These are phyloP conservation scores for Pygocentrus nattereri DNA, from an alignment of 2,797 vertebrate species.

Conservation along the genomic window DNA sequence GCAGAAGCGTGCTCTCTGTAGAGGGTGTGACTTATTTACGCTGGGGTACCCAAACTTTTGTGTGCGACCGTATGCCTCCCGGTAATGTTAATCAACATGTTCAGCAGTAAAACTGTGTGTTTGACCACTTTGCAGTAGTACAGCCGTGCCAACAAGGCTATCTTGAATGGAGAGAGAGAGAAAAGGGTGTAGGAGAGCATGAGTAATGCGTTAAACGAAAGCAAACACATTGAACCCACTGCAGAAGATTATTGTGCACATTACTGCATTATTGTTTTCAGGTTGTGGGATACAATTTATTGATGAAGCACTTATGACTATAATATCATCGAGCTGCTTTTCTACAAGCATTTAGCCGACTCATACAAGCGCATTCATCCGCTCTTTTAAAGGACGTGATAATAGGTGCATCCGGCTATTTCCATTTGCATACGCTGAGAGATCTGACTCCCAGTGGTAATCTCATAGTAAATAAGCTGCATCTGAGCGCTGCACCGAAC, in stretches of 20 bases:
- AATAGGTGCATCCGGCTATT: background rate
- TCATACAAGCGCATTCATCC: background rate
- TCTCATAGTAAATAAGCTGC: constrained; percentile 4
- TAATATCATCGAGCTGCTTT: background rate
- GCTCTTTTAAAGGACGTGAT: background rate
- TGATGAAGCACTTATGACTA: background rate
- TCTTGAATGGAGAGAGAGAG: background rate
- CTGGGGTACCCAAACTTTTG: too few species aligned
- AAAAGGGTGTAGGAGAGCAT: background rate
- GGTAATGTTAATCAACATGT: too few species aligned
- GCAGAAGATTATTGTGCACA: constrained; percentile 2
- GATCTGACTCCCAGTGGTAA: background rate
- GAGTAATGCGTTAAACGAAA: background rate
- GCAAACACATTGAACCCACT: background rate
- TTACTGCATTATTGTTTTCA: constrained; percentile 18
- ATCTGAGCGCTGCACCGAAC: background rate
- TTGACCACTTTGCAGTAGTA: background rate
- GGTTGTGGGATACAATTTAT: background rate
- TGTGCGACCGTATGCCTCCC: too few species aligned
- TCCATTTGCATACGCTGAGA: background rate
- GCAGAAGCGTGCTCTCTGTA: too few species aligned
- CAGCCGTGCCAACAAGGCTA: background rate
- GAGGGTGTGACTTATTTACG: too few species aligned
- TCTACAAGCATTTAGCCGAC: background rate
- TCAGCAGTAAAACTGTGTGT: too few species aligned